Evolutionary conservation across 2,888 invertebrate species (phyloP), one percentile per base, ranked within the genome.

Genomic region (Acronicta psi): DNA sequence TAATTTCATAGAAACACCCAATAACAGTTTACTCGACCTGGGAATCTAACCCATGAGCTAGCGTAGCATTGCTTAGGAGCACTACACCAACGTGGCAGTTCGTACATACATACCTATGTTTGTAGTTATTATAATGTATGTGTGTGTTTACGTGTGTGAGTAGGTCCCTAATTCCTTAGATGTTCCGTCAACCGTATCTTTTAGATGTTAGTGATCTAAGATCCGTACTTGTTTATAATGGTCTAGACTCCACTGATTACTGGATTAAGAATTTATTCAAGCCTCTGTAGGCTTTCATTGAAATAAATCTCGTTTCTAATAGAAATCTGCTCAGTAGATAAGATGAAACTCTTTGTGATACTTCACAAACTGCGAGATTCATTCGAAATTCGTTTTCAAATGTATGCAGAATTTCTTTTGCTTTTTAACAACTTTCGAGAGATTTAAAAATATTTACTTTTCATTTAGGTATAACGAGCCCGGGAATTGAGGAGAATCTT

Each of bases 371-470:
- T 46, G 38, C 37, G 49, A 57, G 44, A 63, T 60, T 57, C 51
- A 45, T 58, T 72, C 51, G 25, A 58, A 74, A 69, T 75, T 73
- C 49, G 52, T 57, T 73, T 59, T 55, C 47, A 63, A 77, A 68
- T 69, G 50, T 74, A 63, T 68, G 62, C 64, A 69, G 66, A 77
- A 50, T 40, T 60, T 67, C 69, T 62, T 74, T 69, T 67, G 36
- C 54, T 57, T 58, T 69, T 59, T 37, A 40, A 51, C 47, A 75
- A 63, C 64, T 59, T 63, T 65, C 29, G 45, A 69, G 59, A 58
- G 63, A 65, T 69, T 59, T 29, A 56, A 67, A 69, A 76, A 75
- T 81, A 75, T 82, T 83, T 81, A 77, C 75, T 66, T 82, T 82
- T 80, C 75, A 82, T 83, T 82, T 78, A 64, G 62, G 51, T 54